Evolutionary conservation across 2,113 vertebrate species (phyloP), one percentile per base, ranked within the genome.

Genomic region (Serilophus lunatus): DNA sequence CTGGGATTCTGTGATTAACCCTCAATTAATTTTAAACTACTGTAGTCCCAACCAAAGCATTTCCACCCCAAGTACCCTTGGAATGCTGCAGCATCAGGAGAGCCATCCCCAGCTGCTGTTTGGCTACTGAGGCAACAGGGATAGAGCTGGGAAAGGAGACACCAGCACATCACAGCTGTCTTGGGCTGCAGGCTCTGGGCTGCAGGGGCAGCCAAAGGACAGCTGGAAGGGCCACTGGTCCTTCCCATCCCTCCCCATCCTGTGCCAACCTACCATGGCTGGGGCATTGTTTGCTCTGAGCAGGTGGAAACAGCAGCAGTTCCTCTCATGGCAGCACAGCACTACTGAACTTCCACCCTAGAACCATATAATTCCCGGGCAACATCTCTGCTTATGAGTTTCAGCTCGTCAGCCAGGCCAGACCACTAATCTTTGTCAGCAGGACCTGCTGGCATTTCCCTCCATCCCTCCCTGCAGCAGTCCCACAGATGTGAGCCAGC

Each of bases 381-480:
- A 80, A 13, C 4, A 29, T 20, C 81, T 42, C 79, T 54, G 45
- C 61, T 64, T 8, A 5, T 7, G 15, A 50, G 70, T 63, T 54
- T 81, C 61, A 33, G 26, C 60, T 71, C 1, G 9, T 28, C 88
- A 82, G 92, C 51, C 93, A 78, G 86, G 47, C 38, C 80, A 83
- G 76, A 47, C n/a, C 3, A 18, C 71, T 78, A 38, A 94, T 51
- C 72, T 71, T 49, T 90, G 79, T 72, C 81, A 85, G 78, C 50
- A 72, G 91, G 78, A 71, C n/a, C 74, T 76, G 69, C 70, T 85
- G 93, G 77, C 78, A 70, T 0, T 0, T 83, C 87, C 64, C 70
- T 42, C 59, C 60, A 3, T 61, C 80, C 91, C 89, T 36, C 80
- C 69, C 86, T 59, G 80, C 64, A 80, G 94, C 88, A 75, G 74